Percentiles rank a stretch among this genome's conserved stretches.
Evolutionary conservation across 2,113 vertebrate genomes (phyloP).

Genomic region (Megatriorchis doriae): DNA sequence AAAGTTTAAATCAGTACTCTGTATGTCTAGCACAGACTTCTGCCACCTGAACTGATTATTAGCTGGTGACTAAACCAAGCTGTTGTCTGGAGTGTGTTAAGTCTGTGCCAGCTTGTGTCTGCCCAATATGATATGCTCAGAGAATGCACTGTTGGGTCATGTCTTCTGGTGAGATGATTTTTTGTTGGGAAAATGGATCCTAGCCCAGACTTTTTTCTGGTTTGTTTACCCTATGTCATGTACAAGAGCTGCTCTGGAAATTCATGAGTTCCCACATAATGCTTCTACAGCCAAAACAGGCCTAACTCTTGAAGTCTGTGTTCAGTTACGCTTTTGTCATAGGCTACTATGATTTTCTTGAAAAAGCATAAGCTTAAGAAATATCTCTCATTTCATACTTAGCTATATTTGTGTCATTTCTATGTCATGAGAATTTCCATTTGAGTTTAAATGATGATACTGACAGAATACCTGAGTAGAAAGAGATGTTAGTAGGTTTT

Average conservation of each 20-base stretch:
- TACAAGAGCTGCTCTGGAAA: background rate
- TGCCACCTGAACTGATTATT: constrained; percentile 27
- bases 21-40: background rate
- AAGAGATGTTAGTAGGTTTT: background rate
- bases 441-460: background rate
- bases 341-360: background rate
- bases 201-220: background rate
- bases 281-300: background rate
- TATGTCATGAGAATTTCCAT: background rate
- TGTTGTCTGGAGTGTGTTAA: background rate
- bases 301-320: background rate
- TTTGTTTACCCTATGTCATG: background rate
- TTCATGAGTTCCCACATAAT: background rate
- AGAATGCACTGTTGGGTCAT: background rate
- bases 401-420: background rate
- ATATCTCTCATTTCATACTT: background rate
- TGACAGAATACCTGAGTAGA: background rate
- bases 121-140: background rate
- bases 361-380: background rate
- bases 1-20: background rate
- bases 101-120: constrained; percentile 12
- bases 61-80: background rate
- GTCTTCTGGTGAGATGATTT: background rate
- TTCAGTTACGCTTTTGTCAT: background rate
- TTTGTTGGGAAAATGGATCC: background rate